phyloP scores from a whole-genome alignment of 2,113 vertebrate genomes.

The Brachionichthys hirsutus region DNA sequence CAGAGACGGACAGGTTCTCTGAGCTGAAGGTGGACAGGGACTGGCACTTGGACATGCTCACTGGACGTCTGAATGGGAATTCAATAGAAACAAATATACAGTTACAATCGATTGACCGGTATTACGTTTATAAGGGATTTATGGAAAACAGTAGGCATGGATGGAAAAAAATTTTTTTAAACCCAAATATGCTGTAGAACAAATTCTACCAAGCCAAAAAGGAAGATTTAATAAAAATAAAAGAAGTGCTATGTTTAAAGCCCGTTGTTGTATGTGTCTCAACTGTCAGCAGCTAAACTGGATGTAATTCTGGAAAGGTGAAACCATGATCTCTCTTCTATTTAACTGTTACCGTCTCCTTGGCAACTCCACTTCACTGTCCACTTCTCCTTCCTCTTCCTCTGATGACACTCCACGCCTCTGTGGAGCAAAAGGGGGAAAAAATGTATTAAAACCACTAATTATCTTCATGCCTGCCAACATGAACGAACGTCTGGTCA shows the following conservation, averaged over 20 bases:
- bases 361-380: slow-evolving; percentile 90
- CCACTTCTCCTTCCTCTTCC: slow-evolving; percentile 92
- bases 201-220: too few species aligned
- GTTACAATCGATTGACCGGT: too few species aligned
- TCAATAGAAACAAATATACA: neutral
- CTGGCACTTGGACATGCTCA: slow-evolving; percentile 86
- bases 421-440: slow-evolving; percentile 60
- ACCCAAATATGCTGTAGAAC: neutral
- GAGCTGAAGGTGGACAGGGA: slow-evolving; percentile 92
- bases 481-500: neutral
- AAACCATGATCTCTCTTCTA: neutral
- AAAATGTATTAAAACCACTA: neutral
- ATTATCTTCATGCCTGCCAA: slow-evolving; percentile 1
- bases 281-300: too few species aligned
- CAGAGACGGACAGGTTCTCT: slow-evolving; percentile 87
- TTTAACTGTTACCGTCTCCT: slow-evolving; percentile 79
- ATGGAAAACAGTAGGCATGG: too few species aligned
- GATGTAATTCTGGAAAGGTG: neutral
- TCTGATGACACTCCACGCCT: slow-evolving; percentile 90
- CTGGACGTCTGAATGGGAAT: slow-evolving; percentile 72
- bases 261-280: too few species aligned
- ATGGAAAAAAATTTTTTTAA: too few species aligned
- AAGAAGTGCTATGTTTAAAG: too few species aligned
- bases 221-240: too few species aligned
- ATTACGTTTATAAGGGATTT: neutral